Percentiles rank a stretch among this genome's conserved stretches.
Evolutionary conservation across 2,797 vertebrate genomes (phyloP).

Genomic region (Tinamus major): DNA sequence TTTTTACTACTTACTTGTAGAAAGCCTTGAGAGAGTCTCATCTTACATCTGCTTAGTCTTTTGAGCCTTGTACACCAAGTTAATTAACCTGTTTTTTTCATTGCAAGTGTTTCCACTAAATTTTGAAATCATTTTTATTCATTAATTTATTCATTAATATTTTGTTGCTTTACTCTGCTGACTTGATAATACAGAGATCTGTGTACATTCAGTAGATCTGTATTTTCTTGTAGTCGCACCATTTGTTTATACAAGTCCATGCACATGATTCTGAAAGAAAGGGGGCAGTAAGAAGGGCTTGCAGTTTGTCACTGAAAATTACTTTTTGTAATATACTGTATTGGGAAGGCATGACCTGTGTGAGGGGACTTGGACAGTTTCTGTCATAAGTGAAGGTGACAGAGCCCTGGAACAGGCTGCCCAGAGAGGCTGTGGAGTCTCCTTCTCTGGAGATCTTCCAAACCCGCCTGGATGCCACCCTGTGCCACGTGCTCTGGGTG

Average conservation of each 20-base stretch:
- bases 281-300: neutral
- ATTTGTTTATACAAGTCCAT: neutral
- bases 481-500: too few species aligned
- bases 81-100: neutral
- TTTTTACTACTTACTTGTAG: neutral
- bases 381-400: neutral
- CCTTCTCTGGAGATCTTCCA: too few species aligned
- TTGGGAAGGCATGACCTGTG: neutral
- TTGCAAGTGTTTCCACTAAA: neutral
- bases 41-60: neutral
- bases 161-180: neutral
- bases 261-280: neutral
- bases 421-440: too few species aligned
- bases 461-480: too few species aligned
- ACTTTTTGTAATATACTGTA: neutral
- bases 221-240: neutral
- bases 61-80: neutral
- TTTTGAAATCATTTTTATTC: neutral
- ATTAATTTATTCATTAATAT: neutral
- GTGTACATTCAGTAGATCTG: neutral
- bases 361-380: neutral
- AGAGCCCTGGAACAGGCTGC: too few species aligned
- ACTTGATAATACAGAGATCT: neutral
- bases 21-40: neutral
- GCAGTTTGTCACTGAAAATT: neutral